A percentile compares a stretch with the other conserved stretches of the same genome.
Conservation (phyloP, 1,140 invertebrate species). For the Drosophila saltans region DNA sequence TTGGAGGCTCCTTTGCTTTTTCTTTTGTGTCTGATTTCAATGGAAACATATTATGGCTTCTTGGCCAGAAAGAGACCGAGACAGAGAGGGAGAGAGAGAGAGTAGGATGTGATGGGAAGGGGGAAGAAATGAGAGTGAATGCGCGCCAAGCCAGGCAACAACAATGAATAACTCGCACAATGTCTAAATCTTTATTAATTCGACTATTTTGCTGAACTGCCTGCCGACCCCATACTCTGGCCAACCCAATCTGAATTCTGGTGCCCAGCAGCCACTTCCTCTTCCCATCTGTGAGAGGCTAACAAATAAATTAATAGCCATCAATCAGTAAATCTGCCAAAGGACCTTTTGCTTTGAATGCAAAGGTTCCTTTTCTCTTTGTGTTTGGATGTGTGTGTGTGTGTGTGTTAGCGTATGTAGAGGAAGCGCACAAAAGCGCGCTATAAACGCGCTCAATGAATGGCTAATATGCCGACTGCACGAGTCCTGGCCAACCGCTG, state of each 20-base stretch:
- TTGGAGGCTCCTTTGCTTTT: conserved; percentile 8
- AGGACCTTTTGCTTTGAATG: conserved; percentile 78
- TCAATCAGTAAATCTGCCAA: conserved; percentile 80
- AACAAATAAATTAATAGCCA: conserved; percentile 82
- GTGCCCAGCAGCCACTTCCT: not conserved
- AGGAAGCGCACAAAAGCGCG: conserved; percentile 62
- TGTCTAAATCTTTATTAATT: conserved; percentile 81
- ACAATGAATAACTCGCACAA: conserved; percentile 68
- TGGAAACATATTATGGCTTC: conserved; percentile 48
- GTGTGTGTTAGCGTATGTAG: conserved; percentile 5
- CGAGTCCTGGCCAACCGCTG: conserved; percentile 16
- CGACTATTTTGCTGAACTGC: conserved; percentile 62
- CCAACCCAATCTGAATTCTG: not conserved
- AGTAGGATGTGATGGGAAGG: not conserved
- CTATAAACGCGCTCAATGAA: conserved; percentile 76
- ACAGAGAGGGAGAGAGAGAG: not conserved
- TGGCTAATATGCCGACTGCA: conserved; percentile 74
- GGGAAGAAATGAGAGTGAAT: conserved; percentile 23
- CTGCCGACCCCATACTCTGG: conserved; percentile 5
- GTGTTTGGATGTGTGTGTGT: conserved; percentile 15
- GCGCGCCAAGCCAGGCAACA: conserved; percentile 31
- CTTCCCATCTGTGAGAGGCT: conserved; percentile 24
- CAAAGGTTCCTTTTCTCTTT: conserved; percentile 48
- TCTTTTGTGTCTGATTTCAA: conserved; percentile 28
- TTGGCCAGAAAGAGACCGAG: not conserved